Conservation (phyloP, 2,797 vertebrate species). For the Picus viridis region DNA sequence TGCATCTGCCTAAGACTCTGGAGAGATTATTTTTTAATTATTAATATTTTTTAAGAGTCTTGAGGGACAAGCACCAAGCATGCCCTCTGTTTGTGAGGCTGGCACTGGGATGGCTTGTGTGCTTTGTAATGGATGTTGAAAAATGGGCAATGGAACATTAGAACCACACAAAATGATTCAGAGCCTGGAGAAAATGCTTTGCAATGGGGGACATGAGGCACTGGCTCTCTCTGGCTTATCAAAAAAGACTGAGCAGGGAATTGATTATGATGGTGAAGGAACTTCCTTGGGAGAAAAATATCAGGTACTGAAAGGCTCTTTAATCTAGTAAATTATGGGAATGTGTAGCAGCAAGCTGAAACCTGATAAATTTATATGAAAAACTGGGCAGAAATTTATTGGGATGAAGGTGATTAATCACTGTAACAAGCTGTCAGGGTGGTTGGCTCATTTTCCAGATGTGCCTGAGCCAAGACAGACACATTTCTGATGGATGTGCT, state of each 20-base stretch:
- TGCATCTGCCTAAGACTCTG: not conserved
- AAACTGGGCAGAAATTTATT: conserved; percentile 37
- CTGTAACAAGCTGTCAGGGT: conserved; percentile 9
- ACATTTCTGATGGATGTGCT: not conserved
- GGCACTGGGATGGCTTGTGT: not conserved
- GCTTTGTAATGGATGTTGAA: conserved; percentile 40
- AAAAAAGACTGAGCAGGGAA: conserved; percentile 34
- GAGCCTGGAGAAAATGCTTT: conserved; percentile 44
- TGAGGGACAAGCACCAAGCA: not conserved
- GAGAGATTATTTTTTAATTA: not conserved
- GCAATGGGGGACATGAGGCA: not conserved
- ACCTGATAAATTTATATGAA: conserved; percentile 32
- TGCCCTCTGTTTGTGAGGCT: not conserved
- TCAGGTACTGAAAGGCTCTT: conserved; percentile 47
- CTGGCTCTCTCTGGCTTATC: conserved; percentile 33
- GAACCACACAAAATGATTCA: conserved; percentile 30
- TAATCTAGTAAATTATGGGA: conserved; percentile 54
- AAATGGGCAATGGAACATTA: conserved; percentile 29
- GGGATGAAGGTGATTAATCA: conserved; percentile 51
- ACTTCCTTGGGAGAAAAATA: conserved; percentile 56
- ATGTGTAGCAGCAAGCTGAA: conserved; percentile 43
- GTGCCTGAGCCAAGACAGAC: not conserved
- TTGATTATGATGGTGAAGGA: conserved; percentile 36
- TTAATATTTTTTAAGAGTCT: not conserved
- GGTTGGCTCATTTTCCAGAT: not conserved